phyloP scores from a whole-genome alignment of 2,113 vertebrate genomes.

The Hystrix brachyura region DNA sequence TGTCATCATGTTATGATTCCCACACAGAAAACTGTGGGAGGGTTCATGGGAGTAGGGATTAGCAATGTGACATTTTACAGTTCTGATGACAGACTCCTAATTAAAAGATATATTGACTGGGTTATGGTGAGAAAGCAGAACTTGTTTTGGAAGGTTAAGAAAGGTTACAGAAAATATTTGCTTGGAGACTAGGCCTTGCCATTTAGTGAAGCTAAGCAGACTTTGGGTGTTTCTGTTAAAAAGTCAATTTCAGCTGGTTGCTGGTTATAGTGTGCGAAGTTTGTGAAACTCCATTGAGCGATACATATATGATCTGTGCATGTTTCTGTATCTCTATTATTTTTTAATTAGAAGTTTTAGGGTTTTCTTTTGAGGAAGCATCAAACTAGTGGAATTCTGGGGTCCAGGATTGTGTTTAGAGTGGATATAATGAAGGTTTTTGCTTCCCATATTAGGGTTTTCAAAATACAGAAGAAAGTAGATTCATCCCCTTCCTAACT shows the following conservation, averaged over 20 bases:
- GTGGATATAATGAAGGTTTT: background rate
- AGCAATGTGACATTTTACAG: constrained; percentile 19
- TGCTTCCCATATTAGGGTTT: background rate
- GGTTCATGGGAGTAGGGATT: background rate
- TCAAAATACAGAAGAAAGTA: background rate
- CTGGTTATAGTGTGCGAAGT: background rate
- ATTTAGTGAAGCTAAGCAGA: constrained; percentile 13
- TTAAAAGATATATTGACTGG: background rate
- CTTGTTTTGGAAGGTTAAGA: constrained; percentile 6
- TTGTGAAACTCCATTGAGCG: constrained; percentile 8
- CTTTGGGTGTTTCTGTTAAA: background rate
- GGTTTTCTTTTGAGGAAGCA: constrained; percentile 17
- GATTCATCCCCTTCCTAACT: background rate
- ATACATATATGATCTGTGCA: background rate
- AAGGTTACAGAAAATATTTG: constrained; percentile 19
- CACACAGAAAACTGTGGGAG: background rate
- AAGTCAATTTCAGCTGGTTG: constrained; percentile 38
- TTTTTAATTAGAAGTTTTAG: background rate
- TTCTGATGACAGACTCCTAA: constrained; percentile 21
- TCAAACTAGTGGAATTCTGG: background rate
- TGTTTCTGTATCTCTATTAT: background rate
- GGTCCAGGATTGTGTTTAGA: background rate
- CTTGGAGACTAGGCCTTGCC: constrained; percentile 2
- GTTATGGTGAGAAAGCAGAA: background rate
- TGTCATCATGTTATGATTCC: background rate